Conservation (phyloP, 2,888 invertebrate genomes). For the Limnephilus rhombicus region DNA sequence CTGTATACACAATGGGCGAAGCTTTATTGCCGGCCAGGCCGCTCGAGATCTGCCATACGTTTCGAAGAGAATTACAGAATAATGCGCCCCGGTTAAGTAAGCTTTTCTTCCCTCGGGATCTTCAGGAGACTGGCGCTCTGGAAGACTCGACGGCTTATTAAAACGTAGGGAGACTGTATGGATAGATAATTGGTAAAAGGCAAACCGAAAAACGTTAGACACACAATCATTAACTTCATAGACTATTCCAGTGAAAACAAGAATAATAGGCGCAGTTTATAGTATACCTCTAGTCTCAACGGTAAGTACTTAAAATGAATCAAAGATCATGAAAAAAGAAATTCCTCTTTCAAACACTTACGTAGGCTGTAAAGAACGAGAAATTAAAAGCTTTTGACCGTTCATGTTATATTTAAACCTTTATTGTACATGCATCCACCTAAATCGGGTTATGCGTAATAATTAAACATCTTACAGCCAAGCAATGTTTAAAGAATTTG, state of each 20-base stretch:
- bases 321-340: no score
- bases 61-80: conserved; percentile 20
- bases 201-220: neutral
- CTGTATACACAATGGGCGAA: conserved; percentile 66
- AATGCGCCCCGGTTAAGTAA: neutral
- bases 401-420: no score
- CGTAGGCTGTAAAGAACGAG: no score
- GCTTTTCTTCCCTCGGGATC: neutral
- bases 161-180: neutral
- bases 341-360: no score
- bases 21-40: conserved; percentile 62
- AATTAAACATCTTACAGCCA: no score
- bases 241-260: neutral
- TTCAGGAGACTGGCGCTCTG: neutral
- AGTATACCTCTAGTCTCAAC: neutral
- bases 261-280: neutral
- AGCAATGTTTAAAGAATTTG: no score
- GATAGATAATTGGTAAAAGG: neutral
- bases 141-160: neutral
- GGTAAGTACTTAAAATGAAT: neutral
- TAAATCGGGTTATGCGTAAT: no score
- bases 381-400: no score
- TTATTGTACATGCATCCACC: no score
- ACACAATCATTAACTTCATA: neutral
- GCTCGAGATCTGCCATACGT: conserved; percentile 36